phyloP scores from a whole-genome alignment of 2,797 vertebrate genomes.

The Tauraco hartlaubi region DNA sequence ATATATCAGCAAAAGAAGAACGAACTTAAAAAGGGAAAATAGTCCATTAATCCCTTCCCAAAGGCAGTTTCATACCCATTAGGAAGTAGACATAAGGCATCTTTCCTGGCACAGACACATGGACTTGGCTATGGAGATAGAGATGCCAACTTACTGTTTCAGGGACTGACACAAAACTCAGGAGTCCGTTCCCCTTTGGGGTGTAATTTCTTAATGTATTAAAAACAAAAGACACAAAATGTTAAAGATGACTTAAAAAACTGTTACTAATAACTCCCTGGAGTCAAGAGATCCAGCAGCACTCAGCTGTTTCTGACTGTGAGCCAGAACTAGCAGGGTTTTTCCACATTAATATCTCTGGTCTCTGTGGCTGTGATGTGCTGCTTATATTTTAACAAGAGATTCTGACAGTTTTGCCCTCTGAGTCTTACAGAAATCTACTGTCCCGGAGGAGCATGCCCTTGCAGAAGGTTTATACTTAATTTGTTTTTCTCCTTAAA shows the following conservation, averaged over 20 bases:
- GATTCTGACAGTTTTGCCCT: conserved; percentile 22
- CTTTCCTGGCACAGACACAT: neutral
- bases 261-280: conserved; percentile 24
- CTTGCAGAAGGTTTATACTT: conserved; percentile 21
- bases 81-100: neutral
- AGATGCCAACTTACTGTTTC: neutral
- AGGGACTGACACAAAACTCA: neutral
- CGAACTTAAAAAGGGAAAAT: neutral
- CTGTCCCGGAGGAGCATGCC: neutral
- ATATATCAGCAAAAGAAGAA: neutral
- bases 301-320: neutral
- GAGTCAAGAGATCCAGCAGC: neutral
- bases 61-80: conserved; percentile 21
- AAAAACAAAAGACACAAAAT: conserved; percentile 29
- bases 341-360: neutral
- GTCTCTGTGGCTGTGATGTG: neutral
- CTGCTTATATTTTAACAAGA: conserved; percentile 6
- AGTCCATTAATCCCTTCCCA: neutral
- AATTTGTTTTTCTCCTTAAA: conserved; percentile 62
- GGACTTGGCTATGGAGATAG: neutral
- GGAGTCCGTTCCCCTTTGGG: neutral
- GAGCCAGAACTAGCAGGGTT: conserved; percentile 4
- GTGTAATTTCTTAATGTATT: conserved; percentile 26
- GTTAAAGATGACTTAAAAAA: conserved; percentile 33
- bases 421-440: neutral